Evolutionary conservation across 2,888 invertebrate species (phyloP).

Genomic region (Agriopis marginaria): DNA sequence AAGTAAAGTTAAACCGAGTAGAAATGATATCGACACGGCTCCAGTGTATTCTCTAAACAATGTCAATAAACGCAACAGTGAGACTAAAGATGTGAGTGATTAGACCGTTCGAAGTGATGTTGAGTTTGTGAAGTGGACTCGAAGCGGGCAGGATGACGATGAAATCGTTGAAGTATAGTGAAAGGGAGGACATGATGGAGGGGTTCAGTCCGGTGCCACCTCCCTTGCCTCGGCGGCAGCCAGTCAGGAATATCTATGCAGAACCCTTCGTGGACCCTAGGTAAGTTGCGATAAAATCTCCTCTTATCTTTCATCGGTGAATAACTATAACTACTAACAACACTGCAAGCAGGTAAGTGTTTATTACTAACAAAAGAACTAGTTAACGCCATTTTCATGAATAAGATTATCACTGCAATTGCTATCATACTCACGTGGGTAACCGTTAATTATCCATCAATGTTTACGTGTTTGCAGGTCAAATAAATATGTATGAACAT

Average conservation of each 20-base stretch:
- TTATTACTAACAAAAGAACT: conserved; percentile 9
- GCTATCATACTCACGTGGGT: background rate
- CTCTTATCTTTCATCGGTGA: conserved; percentile 45
- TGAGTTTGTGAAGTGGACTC: conserved; percentile 78
- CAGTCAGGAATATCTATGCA: conserved; percentile 88
- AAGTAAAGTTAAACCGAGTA: conserved; percentile 43
- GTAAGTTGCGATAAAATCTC: conserved; percentile 64
- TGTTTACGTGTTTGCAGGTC: too few relatives aligned
- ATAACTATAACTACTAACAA: conserved; percentile 47
- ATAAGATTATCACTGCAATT: background rate
- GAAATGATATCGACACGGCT: conserved; percentile 55
- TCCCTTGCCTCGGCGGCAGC: conserved; percentile 87
- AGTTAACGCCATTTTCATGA: background rate
- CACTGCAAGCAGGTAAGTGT: conserved; percentile 15
- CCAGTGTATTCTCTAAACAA: conserved; percentile 55
- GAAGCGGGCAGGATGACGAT: conserved; percentile 84
- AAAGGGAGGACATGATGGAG: conserved; percentile 85
- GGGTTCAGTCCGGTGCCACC: conserved; percentile 87
- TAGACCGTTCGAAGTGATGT: conserved; percentile 69
- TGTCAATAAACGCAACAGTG: conserved; percentile 63
- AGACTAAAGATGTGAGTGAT: conserved; percentile 76
- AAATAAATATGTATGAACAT: too few relatives aligned
- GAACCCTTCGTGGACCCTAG: conserved; percentile 88
- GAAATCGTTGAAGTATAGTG: conserved; percentile 87
- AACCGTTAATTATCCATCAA: too few relatives aligned